Evolutionary conservation across 2,113 vertebrate genomes (phyloP).

Genomic region (Choloepus hoffmanni): DNA sequence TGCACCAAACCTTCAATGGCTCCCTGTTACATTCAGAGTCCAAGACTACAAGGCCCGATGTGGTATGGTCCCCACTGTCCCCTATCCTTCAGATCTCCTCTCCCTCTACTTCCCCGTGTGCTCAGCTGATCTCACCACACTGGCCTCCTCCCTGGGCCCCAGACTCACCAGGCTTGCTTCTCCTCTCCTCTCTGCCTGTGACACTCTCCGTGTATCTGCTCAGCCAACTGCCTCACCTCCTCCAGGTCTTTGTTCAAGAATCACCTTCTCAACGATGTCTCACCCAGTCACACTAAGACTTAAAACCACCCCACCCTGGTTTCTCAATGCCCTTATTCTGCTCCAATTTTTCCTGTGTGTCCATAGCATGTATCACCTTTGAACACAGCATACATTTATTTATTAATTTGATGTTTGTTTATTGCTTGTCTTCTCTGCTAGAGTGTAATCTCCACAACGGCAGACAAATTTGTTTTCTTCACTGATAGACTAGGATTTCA

Average conservation of each 20-base stretch:
- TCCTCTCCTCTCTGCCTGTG: not conserved
- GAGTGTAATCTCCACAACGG: not conserved
- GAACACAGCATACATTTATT: not conserved
- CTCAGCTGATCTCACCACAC: not conserved
- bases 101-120: rapidly evolving
- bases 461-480: not conserved
- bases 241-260: not conserved
- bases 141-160: not conserved
- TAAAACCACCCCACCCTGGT: not conserved
- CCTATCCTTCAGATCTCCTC: not conserved
- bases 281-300: not conserved
- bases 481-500: not conserved
- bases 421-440: not conserved
- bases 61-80: not conserved
- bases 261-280: not conserved
- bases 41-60: not conserved
- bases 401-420: not conserved
- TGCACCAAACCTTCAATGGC: not conserved
- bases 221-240: not conserved
- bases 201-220: not conserved
- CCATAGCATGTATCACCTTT: not conserved
- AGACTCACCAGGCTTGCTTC: not conserved
- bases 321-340: not conserved
- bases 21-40: not conserved
- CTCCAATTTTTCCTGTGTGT: not conserved